Evolutionary conservation across 1,140 invertebrate species (phyloP), one percentile per base, ranked within the genome.

Genomic region (Popillia japonica): DNA sequence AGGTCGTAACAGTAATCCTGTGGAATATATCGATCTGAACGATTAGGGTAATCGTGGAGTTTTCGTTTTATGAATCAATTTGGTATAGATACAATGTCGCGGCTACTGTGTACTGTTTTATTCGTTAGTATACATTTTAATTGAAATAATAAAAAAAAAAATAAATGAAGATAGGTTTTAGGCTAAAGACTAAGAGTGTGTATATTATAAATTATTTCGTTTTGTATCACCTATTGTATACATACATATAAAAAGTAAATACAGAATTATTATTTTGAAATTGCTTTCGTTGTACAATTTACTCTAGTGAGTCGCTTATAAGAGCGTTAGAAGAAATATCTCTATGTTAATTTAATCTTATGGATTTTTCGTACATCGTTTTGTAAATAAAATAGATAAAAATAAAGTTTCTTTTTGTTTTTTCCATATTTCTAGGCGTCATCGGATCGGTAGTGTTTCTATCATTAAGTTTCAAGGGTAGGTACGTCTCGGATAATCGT

Each of bases 351-450:
- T 48, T 48, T 48, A 48, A 48, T 48, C n/a, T 23, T 27, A 68
- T 68, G 17, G 22, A 68, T 22, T 22, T 68, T 68, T 68, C 61
- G 61, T 68, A 68, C 61, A 10, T 68, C 22, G 8, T 68, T 68
- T 68, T 68, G 17, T 68, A 68, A 68, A 68, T 68, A 68, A 68
- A 68, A 34, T 34, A 34, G 27, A 1, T 34, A 34, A 34, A 34
- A 34, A 34, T 34, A 4, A 34, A 34, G 27, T 34, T 34, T 34
- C 27, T 34, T 34, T 34, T 34, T 34, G 1, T 34, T 34, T 1
- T 4, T 34, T 34, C 2, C 4, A 34, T 34, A 4, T 34, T 34
- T 34, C 2, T 34, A 34, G 27, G 27, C 4, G 27, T 34, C 27
- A 4, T 34, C 27, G 4, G 4, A 34, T 34, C 27, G 27, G 27